A percentile compares a stretch with the other conserved stretches of the same genome.
These are phyloP conservation scores for Ceyx cyanopectus DNA, from an alignment of 2,113 vertebrate genomes.

Conservation along the genomic window DNA sequence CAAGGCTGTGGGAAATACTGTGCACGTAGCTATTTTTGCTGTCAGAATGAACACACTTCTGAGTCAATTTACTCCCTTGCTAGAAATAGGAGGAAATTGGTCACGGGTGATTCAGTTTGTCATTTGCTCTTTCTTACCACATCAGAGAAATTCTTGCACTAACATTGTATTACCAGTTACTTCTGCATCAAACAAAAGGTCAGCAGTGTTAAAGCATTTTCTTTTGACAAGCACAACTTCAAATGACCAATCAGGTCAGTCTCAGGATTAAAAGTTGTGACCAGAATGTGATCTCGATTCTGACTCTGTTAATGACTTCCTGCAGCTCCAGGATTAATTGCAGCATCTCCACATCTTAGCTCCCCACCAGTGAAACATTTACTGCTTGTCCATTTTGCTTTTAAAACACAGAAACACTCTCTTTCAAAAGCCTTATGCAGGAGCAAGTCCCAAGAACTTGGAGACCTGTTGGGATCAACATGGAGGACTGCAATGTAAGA, in stretches of 20 bases:
- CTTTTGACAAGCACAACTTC: neutral
- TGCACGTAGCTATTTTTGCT: neutral
- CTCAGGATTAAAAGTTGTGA: neutral
- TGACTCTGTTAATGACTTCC: neutral
- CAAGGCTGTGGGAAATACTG: neutral
- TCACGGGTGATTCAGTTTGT: slow-evolving; percentile 45
- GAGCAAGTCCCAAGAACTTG: neutral
- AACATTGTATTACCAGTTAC: neutral
- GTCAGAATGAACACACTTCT: slow-evolving; percentile 2
- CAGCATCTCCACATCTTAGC: neutral
- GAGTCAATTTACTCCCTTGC: slow-evolving; percentile 30
- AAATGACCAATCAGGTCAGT: neutral
- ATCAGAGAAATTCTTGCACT: slow-evolving; percentile 7
- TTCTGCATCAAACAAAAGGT: slow-evolving; percentile 1
- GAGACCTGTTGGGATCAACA: rapidly evolving
- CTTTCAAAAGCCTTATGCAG: neutral
- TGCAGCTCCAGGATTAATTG: neutral
- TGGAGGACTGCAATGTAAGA: neutral
- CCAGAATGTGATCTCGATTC: neutral
- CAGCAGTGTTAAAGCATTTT: neutral
- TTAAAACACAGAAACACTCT: neutral
- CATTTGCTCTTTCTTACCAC: slow-evolving; percentile 41
- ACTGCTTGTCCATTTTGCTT: neutral
- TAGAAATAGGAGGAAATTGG: slow-evolving; percentile 15
- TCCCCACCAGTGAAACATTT: neutral